Evolutionary conservation across 1,140 invertebrate species (phyloP).

Genomic region (Musca vetustissima): DNA sequence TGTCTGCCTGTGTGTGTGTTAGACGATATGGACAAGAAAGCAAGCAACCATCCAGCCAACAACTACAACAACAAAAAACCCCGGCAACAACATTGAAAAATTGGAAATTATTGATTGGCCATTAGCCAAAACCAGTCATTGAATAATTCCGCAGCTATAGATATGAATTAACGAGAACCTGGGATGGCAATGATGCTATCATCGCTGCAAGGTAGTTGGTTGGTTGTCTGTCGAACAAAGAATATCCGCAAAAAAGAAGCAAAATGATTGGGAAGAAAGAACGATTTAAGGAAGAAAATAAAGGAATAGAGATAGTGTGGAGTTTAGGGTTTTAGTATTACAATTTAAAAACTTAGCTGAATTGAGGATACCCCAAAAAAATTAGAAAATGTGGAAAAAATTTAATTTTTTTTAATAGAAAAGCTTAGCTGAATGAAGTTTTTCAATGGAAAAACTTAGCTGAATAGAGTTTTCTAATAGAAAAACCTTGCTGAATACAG

Average conservation of each 20-base stretch:
- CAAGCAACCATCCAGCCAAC: no score
- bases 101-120: constrained; percentile 54
- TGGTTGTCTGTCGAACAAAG: not conserved
- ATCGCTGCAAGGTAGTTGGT: not conserved
- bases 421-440: no score
- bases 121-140: constrained; percentile 41
- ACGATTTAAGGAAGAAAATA: not conserved
- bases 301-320: not conserved
- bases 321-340: no score
- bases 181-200: not conserved
- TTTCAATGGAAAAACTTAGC: no score
- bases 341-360: no score
- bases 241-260: not conserved
- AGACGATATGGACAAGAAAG: no score
- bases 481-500: no score
- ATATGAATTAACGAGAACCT: constrained; percentile 24
- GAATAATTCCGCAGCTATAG: constrained; percentile 28
- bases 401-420: no score
- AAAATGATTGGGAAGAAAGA: not conserved
- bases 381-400: no score
- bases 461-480: no score
- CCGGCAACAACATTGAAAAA: constrained; percentile 38
- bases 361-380: no score
- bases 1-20: not conserved
- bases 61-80: no score